Percentiles rank a stretch among this genome's conserved stretches.
Conservation (phyloP, 1,140 invertebrate species). For the Hycleus cichorii region DNA sequence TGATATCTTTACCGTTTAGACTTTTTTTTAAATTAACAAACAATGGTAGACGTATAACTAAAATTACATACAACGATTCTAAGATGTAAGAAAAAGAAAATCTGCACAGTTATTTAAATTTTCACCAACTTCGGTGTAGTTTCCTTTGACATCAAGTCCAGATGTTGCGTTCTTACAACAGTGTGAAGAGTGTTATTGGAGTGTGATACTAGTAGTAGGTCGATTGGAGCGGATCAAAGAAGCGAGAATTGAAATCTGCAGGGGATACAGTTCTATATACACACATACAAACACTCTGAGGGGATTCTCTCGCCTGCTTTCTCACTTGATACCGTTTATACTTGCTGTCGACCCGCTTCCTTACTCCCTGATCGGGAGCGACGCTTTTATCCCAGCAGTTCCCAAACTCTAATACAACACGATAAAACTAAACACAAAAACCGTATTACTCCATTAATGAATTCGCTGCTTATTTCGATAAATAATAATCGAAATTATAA, state of each 20-base stretch:
- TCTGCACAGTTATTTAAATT: slow-evolving; percentile 26
- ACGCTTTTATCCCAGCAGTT: slow-evolving; percentile 7
- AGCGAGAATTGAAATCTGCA: slow-evolving; percentile 34
- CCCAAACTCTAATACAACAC: background rate
- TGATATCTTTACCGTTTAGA: background rate
- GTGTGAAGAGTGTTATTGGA: slow-evolving; percentile 20
- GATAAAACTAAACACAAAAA: background rate
- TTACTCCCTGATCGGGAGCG: slow-evolving; percentile 9
- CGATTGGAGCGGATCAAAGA: slow-evolving; percentile 25
- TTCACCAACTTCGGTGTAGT: slow-evolving; percentile 3
- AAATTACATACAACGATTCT: no score
- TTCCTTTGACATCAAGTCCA: slow-evolving; percentile 32
- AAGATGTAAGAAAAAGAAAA: background rate
- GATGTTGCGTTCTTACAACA: slow-evolving; percentile 26
- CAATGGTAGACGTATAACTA: no score
- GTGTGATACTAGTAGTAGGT: slow-evolving; percentile 21
- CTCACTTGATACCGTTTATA: slow-evolving; percentile 6
- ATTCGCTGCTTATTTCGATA: no score
- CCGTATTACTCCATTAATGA: no score
- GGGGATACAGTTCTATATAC: slow-evolving; percentile 25
- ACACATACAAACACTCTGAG: background rate
- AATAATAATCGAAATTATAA: no score
- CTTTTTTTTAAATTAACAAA: no score
- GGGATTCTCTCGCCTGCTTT: slow-evolving; percentile 10
- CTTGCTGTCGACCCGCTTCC: slow-evolving; percentile 6